Conservation (phyloP, 2,888 invertebrate genomes). For the Heliconius cydno region DNA sequence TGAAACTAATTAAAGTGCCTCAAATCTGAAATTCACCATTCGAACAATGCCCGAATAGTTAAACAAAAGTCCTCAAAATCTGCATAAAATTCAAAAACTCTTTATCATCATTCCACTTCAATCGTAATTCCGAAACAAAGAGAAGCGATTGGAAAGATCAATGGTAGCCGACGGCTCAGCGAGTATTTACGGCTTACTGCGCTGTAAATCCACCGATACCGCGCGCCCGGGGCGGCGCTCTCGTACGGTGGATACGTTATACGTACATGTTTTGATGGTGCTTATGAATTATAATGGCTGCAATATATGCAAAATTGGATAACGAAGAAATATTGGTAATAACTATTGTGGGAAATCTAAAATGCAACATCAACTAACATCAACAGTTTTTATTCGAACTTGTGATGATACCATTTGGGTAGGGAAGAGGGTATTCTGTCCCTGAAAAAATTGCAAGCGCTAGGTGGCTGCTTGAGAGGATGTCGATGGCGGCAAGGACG, state of each 20-base stretch:
- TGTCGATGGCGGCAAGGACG: no score
- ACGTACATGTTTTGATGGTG: slow-evolving; percentile 36
- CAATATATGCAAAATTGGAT: not conserved
- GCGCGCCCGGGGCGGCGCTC: slow-evolving; percentile 52
- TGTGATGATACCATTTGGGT: no score
- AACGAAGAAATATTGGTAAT: not conserved
- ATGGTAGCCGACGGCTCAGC: slow-evolving; percentile 60
- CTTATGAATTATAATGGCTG: slow-evolving; percentile 6
- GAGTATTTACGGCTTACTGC: slow-evolving; percentile 71
- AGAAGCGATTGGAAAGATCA: slow-evolving; percentile 59
- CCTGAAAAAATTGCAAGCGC: no score
- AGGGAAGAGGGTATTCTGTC: no score
- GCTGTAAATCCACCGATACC: slow-evolving; percentile 74
- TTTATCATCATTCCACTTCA: slow-evolving; percentile 55
- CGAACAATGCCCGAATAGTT: slow-evolving; percentile 45
- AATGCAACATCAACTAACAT: not conserved
- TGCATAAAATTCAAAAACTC: slow-evolving; percentile 50
- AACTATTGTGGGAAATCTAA: not conserved
- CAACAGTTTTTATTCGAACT: not conserved
- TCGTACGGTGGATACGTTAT: slow-evolving; percentile 37
- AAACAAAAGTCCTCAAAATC: slow-evolving; percentile 45
- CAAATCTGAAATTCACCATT: slow-evolving; percentile 6
- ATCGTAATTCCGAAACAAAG: slow-evolving; percentile 59
- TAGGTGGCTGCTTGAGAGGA: no score
- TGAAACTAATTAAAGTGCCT: slow-evolving; percentile 22